phyloP scores from a whole-genome alignment of 2,113 vertebrate genomes.

The Pogona vitticeps region DNA sequence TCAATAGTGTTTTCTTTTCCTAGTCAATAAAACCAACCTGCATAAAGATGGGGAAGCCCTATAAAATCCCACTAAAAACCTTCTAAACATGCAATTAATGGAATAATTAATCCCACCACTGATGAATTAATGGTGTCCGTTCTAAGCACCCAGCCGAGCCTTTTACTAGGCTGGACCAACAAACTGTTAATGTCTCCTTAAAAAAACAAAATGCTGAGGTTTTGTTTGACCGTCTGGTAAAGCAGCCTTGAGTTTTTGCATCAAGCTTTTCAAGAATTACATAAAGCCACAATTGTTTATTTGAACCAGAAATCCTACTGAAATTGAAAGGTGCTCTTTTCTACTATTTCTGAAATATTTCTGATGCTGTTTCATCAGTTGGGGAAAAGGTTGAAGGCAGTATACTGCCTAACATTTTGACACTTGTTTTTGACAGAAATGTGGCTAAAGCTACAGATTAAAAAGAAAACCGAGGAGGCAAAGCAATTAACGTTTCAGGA shows the following conservation, averaged over 20 bases:
- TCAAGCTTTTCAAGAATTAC: background rate
- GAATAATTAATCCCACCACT: background rate
- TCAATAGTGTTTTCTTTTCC: background rate
- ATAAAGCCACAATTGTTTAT: background rate
- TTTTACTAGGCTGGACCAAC: background rate
- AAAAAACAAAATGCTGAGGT: background rate
- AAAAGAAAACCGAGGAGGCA: background rate
- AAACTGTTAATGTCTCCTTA: background rate
- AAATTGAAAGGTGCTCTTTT: constrained; percentile 4
- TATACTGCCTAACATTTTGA: background rate
- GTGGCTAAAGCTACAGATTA: background rate
- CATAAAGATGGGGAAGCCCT: background rate
- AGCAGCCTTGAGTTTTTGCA: background rate
- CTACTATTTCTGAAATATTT: background rate
- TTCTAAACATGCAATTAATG: background rate
- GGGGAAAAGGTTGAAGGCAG: background rate
- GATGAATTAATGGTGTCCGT: background rate
- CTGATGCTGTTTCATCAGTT: background rate
- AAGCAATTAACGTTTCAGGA: background rate
- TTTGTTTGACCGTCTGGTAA: background rate
- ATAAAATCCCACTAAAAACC: background rate
- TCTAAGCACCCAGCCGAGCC: background rate
- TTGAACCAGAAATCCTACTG: background rate
- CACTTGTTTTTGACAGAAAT: constrained; percentile 14
- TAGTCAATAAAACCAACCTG: background rate